Evolutionary conservation across 2,113 vertebrate species (phyloP).

Genomic region (Grammomys dolichurus): DNA sequence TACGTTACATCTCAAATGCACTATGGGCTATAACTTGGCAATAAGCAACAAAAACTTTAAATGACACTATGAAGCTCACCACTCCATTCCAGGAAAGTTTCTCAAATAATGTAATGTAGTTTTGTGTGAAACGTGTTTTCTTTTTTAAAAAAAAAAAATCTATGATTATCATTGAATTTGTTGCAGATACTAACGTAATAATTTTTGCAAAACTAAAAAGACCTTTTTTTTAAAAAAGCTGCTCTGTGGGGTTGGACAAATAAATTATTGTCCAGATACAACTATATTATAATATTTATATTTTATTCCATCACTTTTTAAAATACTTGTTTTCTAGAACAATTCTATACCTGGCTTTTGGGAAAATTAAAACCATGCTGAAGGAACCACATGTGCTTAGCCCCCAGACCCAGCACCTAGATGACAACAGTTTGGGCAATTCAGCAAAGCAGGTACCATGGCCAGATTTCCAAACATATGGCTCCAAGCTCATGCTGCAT

Average conservation of each 20-base stretch:
- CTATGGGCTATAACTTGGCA: background rate
- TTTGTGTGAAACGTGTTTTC: background rate
- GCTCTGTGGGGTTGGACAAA: background rate
- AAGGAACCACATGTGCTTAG: background rate
- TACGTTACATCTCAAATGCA: background rate
- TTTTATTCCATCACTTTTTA: background rate
- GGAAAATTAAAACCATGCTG: background rate
- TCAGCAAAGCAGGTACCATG: slow-evolving; percentile 17
- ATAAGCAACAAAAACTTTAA: slow-evolving; percentile 1
- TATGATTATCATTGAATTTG: background rate
- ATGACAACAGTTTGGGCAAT: slow-evolving; percentile 29
- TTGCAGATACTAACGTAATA: background rate
- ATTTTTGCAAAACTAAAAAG: background rate
- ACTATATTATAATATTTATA: slow-evolving; percentile 19
- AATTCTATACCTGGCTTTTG: slow-evolving; percentile 22
- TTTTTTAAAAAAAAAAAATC: background rate
- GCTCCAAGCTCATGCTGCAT: background rate
- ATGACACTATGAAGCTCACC: background rate
- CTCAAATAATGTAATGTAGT: background rate
- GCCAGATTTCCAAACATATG: slow-evolving; percentile 62
- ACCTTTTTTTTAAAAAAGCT: background rate
- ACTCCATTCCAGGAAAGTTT: background rate
- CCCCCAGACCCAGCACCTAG: background rate
- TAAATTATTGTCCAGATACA: slow-evolving; percentile 31
- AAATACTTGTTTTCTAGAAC: slow-evolving; percentile 35